Evolutionary conservation across 92 coral and sea anemone genomes (phyloP).

Genomic region (Zoanthus gigantus): DNA sequence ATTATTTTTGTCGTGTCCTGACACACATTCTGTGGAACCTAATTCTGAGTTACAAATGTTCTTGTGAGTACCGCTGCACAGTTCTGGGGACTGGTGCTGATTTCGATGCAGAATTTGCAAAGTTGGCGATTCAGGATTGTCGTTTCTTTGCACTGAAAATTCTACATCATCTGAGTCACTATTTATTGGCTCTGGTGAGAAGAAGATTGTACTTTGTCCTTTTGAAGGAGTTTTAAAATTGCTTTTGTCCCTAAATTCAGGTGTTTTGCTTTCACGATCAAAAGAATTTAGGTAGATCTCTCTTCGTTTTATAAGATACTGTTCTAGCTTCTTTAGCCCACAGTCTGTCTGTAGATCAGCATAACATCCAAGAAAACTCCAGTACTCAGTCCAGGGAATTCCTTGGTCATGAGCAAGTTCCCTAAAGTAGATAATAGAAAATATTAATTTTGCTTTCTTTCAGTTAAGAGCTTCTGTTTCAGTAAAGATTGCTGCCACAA

Average conservation of each 20-base stretch:
- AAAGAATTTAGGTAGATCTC: slow-evolving; percentile 11
- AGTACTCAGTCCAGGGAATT: slow-evolving; percentile 90
- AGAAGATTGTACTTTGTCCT: slow-evolving; percentile 45
- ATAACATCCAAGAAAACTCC: slow-evolving; percentile 89
- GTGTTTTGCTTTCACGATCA: background rate
- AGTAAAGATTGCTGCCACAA: background rate
- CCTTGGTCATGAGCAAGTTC: slow-evolving; percentile 79
- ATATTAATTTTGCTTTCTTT: background rate
- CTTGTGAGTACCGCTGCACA: background rate
- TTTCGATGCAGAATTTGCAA: background rate
- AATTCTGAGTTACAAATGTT: background rate
- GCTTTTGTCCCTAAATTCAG: background rate
- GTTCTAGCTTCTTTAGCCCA: slow-evolving; percentile 82
- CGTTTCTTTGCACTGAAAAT: background rate
- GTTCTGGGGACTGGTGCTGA: background rate
- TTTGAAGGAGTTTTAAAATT: slow-evolving; percentile 54
- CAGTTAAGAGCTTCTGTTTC: background rate
- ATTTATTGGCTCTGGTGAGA: slow-evolving; percentile 6
- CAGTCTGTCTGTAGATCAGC: slow-evolving; percentile 77
- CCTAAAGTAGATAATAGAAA: slow-evolving; percentile 52
- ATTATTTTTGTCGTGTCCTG: background rate
- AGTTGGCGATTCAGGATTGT: slow-evolving; percentile 36
- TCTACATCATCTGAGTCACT: slow-evolving; percentile 3
- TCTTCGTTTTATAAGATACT: slow-evolving; percentile 67
- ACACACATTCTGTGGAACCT: no score